These are phyloP conservation scores for Drosophila robusta DNA, from an alignment of 2,888 invertebrate species.

Conservation along the genomic window DNA sequence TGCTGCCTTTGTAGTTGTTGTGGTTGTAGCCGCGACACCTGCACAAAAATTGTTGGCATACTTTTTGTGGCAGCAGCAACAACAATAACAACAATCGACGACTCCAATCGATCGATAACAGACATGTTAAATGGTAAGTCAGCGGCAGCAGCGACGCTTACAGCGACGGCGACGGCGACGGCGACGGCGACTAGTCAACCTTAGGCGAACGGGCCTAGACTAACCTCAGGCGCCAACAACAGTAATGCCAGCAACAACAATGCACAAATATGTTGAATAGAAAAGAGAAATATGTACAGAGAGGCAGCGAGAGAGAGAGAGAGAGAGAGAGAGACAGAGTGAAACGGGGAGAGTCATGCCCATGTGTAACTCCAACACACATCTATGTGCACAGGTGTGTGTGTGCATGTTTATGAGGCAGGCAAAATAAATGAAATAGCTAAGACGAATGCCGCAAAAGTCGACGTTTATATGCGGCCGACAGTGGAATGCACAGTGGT, in stretches of 20 bases:
- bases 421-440: constrained; percentile 69
- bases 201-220: constrained; percentile 39
- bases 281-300: constrained; percentile 11
- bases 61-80: constrained; percentile 42
- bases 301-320: constrained; percentile 4
- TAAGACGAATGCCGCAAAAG: constrained; percentile 63
- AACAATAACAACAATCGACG: constrained; percentile 24
- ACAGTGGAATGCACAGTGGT: constrained; percentile 71
- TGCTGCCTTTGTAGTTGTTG: constrained; percentile 9
- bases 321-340: background rate
- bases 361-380: constrained; percentile 25
- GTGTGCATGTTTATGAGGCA: constrained; percentile 29
- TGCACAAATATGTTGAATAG: constrained; percentile 31
- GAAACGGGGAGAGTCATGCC: constrained; percentile 24
- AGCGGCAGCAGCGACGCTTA: constrained; percentile 8
- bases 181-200: constrained; percentile 43
- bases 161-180: constrained; percentile 13
- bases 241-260: constrained; percentile 22
- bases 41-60: constrained; percentile 57
- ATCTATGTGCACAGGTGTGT: background rate
- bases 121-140: constrained; percentile 48
- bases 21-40: constrained; percentile 42
- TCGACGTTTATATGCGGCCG: constrained; percentile 62
- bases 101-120: constrained; percentile 55
- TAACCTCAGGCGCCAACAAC: constrained; percentile 31